These are phyloP conservation scores for Tyria jacobaeae DNA, from an alignment of 2,888 invertebrate species.

Conservation along the genomic window DNA sequence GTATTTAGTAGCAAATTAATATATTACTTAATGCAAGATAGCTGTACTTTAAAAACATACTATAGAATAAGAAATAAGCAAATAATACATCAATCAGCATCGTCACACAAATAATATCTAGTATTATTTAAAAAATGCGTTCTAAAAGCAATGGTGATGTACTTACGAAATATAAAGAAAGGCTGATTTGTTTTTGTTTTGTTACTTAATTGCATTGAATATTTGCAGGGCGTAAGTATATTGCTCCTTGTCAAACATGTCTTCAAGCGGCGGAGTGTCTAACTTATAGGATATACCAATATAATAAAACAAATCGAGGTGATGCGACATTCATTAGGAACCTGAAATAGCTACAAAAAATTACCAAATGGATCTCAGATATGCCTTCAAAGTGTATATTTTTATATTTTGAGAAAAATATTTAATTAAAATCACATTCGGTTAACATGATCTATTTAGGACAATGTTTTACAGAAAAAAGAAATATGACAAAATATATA, in stretches of 20 bases:
- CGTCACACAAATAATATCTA: slow-evolving; percentile 31
- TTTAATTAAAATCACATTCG: not conserved
- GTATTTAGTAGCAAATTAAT: slow-evolving; percentile 41
- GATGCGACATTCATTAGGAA: not conserved
- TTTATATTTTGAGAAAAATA: not conserved
- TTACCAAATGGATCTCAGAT: no score
- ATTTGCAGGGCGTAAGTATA: slow-evolving; percentile 8
- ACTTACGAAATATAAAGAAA: slow-evolving; percentile 9
- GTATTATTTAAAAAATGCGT: slow-evolving; percentile 51
- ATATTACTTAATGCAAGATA: slow-evolving; percentile 23
- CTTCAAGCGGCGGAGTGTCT: not conserved
- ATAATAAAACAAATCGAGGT: not conserved
- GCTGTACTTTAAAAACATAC: slow-evolving; percentile 23
- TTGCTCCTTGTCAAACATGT: not conserved
- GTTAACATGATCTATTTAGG: not conserved
- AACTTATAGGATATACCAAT: not conserved
- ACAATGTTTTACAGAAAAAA: not conserved
- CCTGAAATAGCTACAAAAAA: not conserved
- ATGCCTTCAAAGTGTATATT: no score
- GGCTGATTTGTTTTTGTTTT: slow-evolving; percentile 21
- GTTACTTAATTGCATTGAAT: slow-evolving; percentile 17
- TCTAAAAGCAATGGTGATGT: slow-evolving; percentile 53
- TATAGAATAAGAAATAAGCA: slow-evolving; percentile 19
- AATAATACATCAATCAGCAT: slow-evolving; percentile 21
- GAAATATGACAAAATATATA: not conserved